A percentile compares a stretch with the other conserved stretches of the same genome.
These are phyloP conservation scores for Cygnus atratus DNA, from an alignment of 2,113 vertebrate species.

Conservation along the genomic window DNA sequence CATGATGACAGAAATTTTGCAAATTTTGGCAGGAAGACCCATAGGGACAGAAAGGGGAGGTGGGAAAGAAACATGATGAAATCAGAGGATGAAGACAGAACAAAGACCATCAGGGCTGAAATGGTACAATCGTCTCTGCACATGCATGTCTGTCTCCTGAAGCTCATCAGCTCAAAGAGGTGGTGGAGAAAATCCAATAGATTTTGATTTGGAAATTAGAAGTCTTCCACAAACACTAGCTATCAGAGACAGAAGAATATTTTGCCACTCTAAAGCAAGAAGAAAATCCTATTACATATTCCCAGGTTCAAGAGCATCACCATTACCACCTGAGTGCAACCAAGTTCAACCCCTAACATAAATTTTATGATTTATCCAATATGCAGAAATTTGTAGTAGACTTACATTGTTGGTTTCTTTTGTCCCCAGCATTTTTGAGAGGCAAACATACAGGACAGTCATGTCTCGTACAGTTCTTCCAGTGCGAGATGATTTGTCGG, in stretches of 20 bases:
- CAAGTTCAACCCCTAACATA: neutral
- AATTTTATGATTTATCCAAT: neutral
- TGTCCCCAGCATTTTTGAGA: constrained; percentile 97
- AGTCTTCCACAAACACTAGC: neutral
- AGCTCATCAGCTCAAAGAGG: neutral
- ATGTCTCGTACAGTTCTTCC: constrained; percentile 98
- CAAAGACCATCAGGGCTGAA: neutral
- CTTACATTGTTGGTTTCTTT: constrained; percentile 97
- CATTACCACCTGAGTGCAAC: neutral
- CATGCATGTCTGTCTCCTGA: neutral
- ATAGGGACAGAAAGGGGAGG: neutral
- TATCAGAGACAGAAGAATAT: neutral
- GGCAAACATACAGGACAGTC: constrained; percentile 98
- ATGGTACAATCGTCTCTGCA: neutral
- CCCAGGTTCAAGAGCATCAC: neutral
- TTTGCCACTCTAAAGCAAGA: neutral
- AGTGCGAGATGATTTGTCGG: constrained; percentile 99
- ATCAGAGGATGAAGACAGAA: neutral
- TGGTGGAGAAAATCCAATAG: neutral
- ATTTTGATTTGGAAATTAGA: neutral
- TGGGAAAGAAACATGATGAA: neutral
- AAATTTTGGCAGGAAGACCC: neutral
- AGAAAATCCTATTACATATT: neutral
- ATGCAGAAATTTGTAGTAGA: neutral
- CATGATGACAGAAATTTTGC: neutral